Base-by-base conservation (phyloP, 2,888 invertebrate genomes). In the Phaonia tiefii region DNA sequence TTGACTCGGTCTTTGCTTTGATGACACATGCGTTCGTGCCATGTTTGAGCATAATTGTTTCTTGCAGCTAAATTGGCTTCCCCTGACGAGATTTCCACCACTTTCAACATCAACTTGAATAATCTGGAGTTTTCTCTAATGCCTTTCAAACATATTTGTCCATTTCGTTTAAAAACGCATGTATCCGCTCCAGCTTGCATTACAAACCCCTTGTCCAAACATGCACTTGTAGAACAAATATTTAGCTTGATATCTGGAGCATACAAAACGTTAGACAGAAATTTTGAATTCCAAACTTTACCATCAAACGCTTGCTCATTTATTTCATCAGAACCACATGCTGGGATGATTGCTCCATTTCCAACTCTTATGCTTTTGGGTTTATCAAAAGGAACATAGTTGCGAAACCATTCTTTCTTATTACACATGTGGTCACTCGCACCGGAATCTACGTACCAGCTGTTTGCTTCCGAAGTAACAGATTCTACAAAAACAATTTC, bases 21-120 rank as follows among this genome's bases (percentile, higher is more conserved):
- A 49, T 85, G 85, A 2, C 77, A 80, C 22, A 86, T 46, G 7
- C 84, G 26, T 46, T 84, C 85, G 31, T 31, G 85, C 86, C 85
- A 86, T 2, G 80, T 11, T 46, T 83, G 63, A 39, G 84, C 46
- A 2, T 79, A 74, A 54, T 82, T 75, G 13, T 72, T 49, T 42
- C 49, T 70, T 10, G 49, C 49, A 51, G 69, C 75, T 15, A 46
- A 15, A 44, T 75, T 72, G 17, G 69, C 74, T 49, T 26, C n/a
- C 31, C 13, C 25, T 11, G 26, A 37, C 10, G 25, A 42, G 31
- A 63, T 39, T 7, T 63, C 31, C 1, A 37, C 37, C 11, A 82
- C 82, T 54, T 63, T 80, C 20, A 79, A 67, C 13, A 69, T 22
- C 17, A 84, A 44, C 56, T 83, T 82, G 54, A 82, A 84, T 3